These are phyloP conservation scores for Corvus moneduloides DNA, from an alignment of 2,113 vertebrate species.

Conservation along the genomic window DNA sequence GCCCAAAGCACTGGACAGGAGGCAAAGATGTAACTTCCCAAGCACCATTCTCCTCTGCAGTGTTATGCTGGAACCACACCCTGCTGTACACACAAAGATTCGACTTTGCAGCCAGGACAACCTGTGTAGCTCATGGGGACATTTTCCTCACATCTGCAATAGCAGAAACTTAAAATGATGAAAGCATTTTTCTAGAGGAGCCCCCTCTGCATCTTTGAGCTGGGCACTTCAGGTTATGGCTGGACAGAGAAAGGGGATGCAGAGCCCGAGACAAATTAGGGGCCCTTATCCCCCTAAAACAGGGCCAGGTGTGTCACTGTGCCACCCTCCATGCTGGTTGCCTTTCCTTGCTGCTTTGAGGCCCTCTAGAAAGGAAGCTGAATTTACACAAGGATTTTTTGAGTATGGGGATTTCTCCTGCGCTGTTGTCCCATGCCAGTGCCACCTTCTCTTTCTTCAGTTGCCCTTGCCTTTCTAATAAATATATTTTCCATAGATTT, in stretches of 20 bases:
- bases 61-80: background rate
- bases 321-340: background rate
- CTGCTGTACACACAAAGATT: background rate
- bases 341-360: background rate
- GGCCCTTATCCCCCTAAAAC: background rate
- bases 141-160: background rate
- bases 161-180: background rate
- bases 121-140: background rate
- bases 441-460: background rate
- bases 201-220: background rate
- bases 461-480: background rate
- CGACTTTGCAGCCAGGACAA: background rate
- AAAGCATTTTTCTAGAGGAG: background rate
- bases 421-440: background rate
- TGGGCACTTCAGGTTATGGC: background rate
- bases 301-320: background rate
- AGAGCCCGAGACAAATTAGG: background rate
- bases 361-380: background rate
- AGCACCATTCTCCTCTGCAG: background rate
- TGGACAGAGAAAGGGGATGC: accelerated
- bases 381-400: background rate
- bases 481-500: background rate
- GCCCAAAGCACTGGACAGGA: background rate
- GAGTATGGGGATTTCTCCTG: background rate
- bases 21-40: background rate